Conservation (phyloP, 2,113 vertebrate genomes). For the Epinephelus fuscoguttatus region DNA sequence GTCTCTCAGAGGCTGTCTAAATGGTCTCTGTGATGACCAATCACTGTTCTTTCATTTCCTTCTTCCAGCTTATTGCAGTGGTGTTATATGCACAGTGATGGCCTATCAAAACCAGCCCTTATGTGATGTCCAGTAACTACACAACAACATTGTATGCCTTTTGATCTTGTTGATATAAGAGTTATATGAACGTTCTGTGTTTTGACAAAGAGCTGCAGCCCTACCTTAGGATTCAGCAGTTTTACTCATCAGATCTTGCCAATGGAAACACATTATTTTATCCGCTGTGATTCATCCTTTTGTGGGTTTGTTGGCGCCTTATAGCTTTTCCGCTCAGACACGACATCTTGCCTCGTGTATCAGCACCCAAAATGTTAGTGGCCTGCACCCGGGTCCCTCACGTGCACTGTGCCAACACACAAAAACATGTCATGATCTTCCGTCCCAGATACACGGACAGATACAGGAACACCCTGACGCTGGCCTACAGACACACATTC, state of each 20-base stretch:
- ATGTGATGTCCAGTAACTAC: neutral
- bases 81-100: neutral
- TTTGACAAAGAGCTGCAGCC: neutral
- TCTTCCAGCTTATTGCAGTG: neutral
- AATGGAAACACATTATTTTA: slow-evolving; percentile 40
- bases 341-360: slow-evolving; percentile 24
- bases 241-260: neutral
- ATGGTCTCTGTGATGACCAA: neutral
- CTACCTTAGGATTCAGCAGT: slow-evolving; percentile 13
- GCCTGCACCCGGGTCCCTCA: slow-evolving; percentile 7
- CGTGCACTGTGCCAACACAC: slow-evolving; percentile 19
- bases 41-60: slow-evolving; percentile 11
- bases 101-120: neutral
- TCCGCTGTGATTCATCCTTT: slow-evolving; percentile 63
- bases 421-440: neutral
- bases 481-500: slow-evolving; percentile 21
- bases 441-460: neutral
- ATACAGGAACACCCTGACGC: neutral
- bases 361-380: slow-evolving; percentile 17
- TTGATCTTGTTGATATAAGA: neutral
- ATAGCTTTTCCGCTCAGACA: slow-evolving; percentile 40
- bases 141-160: neutral
- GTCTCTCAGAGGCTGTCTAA: neutral
- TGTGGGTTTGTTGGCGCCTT: slow-evolving; percentile 38
- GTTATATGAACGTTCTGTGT: neutral